These are phyloP conservation scores for Gymnorhina tibicen DNA, from an alignment of 2,113 vertebrate genomes.

Conservation along the genomic window DNA sequence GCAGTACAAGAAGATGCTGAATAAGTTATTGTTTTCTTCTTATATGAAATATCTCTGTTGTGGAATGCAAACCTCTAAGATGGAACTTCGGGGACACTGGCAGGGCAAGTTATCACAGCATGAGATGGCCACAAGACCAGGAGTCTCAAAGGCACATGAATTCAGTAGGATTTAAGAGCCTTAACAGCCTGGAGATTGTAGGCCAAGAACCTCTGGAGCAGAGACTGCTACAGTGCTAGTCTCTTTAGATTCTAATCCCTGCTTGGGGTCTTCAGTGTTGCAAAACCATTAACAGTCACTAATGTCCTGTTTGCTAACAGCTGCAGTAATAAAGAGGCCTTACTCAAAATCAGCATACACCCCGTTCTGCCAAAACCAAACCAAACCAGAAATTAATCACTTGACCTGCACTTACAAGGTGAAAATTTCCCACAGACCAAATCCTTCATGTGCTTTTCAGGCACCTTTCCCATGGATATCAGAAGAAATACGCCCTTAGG, in stretches of 20 bases:
- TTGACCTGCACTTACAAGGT: neutral
- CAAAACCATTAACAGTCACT: neutral
- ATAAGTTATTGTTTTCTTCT: neutral
- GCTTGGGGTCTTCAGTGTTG: neutral
- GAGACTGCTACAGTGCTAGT: neutral
- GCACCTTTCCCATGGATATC: neutral
- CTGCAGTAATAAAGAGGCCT: neutral
- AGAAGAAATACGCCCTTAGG: neutral
- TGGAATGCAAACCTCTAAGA: neutral
- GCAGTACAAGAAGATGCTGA: neutral
- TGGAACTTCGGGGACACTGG: neutral
- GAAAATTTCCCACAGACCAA: neutral
- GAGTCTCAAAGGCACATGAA: neutral
- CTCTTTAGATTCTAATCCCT: neutral
- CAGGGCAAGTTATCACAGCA: neutral
- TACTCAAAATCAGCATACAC: neutral
- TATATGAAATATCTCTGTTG: neutral
- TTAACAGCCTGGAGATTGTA: neutral
- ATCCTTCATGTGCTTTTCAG: neutral
- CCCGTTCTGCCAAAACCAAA: neutral
- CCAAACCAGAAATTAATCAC: neutral
- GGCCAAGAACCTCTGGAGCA: neutral
- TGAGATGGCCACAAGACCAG: neutral
- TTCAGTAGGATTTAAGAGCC: neutral
- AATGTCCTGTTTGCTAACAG: neutral